Evolutionary conservation across 2,888 invertebrate species (phyloP).

Genomic region (Protodeltote pygarga): DNA sequence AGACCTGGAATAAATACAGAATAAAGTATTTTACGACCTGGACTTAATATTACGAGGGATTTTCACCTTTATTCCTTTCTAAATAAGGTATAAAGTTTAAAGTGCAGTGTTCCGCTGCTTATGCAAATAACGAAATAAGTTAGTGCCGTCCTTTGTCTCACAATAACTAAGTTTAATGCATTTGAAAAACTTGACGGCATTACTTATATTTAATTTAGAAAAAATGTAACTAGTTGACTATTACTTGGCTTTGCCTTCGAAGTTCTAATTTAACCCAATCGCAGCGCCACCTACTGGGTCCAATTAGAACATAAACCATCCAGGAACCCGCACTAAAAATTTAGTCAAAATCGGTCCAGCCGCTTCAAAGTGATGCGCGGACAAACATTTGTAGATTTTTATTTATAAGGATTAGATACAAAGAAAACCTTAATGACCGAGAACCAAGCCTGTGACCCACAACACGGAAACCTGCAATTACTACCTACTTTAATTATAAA

Average conservation of each 20-base stretch:
- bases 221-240: too few species aligned
- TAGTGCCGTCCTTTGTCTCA: conserved; percentile 27
- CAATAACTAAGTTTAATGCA: conserved; percentile 2
- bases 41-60: conserved; percentile 4
- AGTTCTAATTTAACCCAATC: too few species aligned
- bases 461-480: conserved; percentile 41
- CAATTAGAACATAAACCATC: too few species aligned
- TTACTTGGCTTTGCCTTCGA: too few species aligned
- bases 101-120: not conserved
- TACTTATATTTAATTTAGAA: too few species aligned
- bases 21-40: conserved; percentile 32
- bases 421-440: conserved; percentile 4
- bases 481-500: conserved; percentile 9
- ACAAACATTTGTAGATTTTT: too few species aligned
- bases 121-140: conserved; percentile 30
- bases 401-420: too few species aligned
- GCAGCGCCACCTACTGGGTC: too few species aligned
- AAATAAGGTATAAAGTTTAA: conserved; percentile 15
- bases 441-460: conserved; percentile 32
- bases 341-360: too few species aligned
- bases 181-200: too few species aligned
- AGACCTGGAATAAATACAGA: conserved; percentile 26
- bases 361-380: too few species aligned
- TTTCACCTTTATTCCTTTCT: conserved; percentile 2
- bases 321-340: too few species aligned